Evolutionary conservation across 2,888 invertebrate species (phyloP).

Genomic region (Caenorhabditis virilis): DNA sequence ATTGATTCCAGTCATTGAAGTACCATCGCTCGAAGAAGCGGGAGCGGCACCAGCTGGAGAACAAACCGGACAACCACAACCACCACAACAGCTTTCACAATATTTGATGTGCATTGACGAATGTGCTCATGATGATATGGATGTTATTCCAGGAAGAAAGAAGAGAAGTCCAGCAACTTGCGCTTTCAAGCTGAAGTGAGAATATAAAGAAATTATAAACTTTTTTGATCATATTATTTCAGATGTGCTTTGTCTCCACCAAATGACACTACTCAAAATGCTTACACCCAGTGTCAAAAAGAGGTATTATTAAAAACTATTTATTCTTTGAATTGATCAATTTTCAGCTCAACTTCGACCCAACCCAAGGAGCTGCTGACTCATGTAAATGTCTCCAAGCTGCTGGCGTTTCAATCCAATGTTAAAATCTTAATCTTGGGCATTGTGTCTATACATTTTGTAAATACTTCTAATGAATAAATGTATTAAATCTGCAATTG

Average conservation of each 20-base stretch:
- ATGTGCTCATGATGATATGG: slow-evolving; percentile 60
- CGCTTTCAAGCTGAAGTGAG: slow-evolving; percentile 63
- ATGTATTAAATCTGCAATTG: too few species aligned
- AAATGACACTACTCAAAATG: slow-evolving; percentile 51
- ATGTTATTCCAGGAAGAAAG: slow-evolving; percentile 46
- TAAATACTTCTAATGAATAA: too few species aligned
- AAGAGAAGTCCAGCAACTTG: slow-evolving; percentile 60
- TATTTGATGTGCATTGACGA: slow-evolving; percentile 67
- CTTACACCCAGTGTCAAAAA: slow-evolving; percentile 61
- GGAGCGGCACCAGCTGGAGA: slow-evolving; percentile 28
- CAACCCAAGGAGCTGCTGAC: slow-evolving; percentile 51
- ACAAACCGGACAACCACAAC: slow-evolving; percentile 14
- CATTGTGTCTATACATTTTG: too few species aligned
- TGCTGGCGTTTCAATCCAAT: slow-evolving; percentile 55
- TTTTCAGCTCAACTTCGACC: slow-evolving; percentile 38
- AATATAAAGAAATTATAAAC: too few species aligned
- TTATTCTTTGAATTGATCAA: neutral
- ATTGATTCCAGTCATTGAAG: slow-evolving; percentile 61
- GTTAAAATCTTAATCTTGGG: too few species aligned
- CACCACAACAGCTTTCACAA: slow-evolving; percentile 57
- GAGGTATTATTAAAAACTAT: slow-evolving; percentile 34
- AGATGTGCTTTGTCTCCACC: slow-evolving; percentile 65
- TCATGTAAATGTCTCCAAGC: slow-evolving; percentile 61
- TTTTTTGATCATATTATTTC: slow-evolving; percentile 5
- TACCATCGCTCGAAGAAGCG: slow-evolving; percentile 41